Evolutionary conservation across 2,797 vertebrate genomes (phyloP).

Genomic region (Rachycentron canadum): DNA sequence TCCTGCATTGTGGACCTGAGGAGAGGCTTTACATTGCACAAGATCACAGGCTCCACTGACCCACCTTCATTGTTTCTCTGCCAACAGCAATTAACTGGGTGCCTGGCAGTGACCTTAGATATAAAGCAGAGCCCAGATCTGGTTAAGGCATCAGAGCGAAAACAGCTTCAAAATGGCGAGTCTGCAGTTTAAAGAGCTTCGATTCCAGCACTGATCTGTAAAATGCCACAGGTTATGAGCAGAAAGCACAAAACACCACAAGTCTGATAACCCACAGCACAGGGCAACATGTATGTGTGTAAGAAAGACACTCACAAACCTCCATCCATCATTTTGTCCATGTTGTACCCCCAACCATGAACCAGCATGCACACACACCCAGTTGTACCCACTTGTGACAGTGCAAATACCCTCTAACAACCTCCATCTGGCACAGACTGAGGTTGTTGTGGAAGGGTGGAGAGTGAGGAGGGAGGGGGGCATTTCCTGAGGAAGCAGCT

Average conservation of each 20-base stretch:
- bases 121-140: conserved; percentile 59
- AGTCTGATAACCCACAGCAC: conserved; percentile 60
- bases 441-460: conserved; percentile 63
- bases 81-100: conserved; percentile 58
- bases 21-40: conserved; percentile 32
- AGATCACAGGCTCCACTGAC: conserved; percentile 40
- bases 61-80: conserved; percentile 40
- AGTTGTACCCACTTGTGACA: conserved; percentile 64
- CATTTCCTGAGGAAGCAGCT: conserved; percentile 85
- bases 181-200: conserved; percentile 51
- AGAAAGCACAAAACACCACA: conserved; percentile 42
- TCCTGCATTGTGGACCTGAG: conserved; percentile 22
- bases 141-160: conserved; percentile 49
- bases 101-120: conserved; percentile 57
- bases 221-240: conserved; percentile 57
- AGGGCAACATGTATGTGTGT: conserved; percentile 31
- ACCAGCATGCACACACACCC: background rate
- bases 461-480: conserved; percentile 58
- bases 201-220: conserved; percentile 59
- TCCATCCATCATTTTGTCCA: conserved; percentile 22
- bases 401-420: conserved; percentile 71
- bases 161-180: conserved; percentile 50
- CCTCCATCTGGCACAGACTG: conserved; percentile 71
- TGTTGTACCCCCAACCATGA: conserved; percentile 13
- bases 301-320: conserved; percentile 26